phyloP scores from a whole-genome alignment of 2,888 invertebrate species.

The Hedychridium roseum region DNA sequence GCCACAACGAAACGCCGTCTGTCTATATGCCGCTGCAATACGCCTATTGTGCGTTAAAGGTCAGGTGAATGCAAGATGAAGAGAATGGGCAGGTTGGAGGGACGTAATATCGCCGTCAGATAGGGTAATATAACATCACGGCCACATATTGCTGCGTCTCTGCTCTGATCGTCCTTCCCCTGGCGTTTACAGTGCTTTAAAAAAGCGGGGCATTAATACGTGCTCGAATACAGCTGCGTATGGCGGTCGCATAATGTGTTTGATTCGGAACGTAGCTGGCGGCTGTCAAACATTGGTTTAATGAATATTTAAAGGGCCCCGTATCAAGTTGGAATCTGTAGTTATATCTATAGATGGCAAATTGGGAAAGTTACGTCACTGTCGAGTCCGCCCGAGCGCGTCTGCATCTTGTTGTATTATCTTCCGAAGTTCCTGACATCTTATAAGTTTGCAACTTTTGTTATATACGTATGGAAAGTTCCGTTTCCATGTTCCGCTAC shows the following conservation, averaged over 20 bases:
- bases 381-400: slow-evolving; percentile 32
- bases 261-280: background rate
- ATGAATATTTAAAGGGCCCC: slow-evolving; percentile 47
- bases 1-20: slow-evolving; percentile 7
- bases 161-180: too few species aligned
- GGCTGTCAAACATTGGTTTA: slow-evolving; percentile 29
- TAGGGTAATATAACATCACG: too few species aligned
- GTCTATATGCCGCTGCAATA: too few species aligned
- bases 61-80: slow-evolving; percentile 14
- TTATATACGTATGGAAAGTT: slow-evolving; percentile 44
- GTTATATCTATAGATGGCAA: slow-evolving; percentile 44
- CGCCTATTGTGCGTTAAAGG: slow-evolving; percentile 15
- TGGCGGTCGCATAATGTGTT: background rate
- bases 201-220: too few species aligned
- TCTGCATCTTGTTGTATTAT: slow-evolving; percentile 51
- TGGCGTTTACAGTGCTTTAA: too few species aligned
- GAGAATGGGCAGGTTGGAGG: too few species aligned
- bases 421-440: slow-evolving; percentile 52
- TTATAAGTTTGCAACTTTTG: slow-evolving; percentile 53
- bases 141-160: too few species aligned
- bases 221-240: too few species aligned
- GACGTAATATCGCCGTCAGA: too few species aligned
- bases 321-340: slow-evolving; percentile 44
- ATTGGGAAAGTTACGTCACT: slow-evolving; percentile 49
- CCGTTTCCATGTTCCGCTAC: slow-evolving; percentile 20